Conservation (phyloP, 2,888 invertebrate genomes). For the Apamea sordens region DNA sequence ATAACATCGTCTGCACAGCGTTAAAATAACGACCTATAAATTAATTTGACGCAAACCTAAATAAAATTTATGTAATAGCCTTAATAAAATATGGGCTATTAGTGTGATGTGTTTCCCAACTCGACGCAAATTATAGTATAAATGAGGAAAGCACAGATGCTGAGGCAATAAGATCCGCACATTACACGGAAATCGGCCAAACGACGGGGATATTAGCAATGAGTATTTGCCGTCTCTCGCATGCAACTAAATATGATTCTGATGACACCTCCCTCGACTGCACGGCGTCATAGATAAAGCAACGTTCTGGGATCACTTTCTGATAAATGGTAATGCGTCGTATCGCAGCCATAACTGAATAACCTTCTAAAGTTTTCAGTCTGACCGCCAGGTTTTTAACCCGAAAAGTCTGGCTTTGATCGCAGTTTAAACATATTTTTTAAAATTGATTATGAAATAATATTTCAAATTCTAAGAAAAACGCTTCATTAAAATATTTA, state of each 20-base stretch:
- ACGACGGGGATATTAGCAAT: constrained; percentile 78
- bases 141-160: constrained; percentile 83
- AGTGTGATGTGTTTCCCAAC: constrained; percentile 78
- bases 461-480: constrained; percentile 12
- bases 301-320: neutral
- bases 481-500: neutral
- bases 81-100: constrained; percentile 76
- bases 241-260: constrained; percentile 76
- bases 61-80: constrained; percentile 71
- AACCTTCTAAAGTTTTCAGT: neutral
- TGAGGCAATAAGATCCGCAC: constrained; percentile 76
- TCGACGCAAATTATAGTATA: constrained; percentile 80
- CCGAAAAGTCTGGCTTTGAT: constrained; percentile 23
- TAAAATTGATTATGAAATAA: neutral
- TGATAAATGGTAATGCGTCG: neutral
- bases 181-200: constrained; percentile 75
- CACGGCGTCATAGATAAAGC: constrained; percentile 34
- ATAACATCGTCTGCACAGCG: constrained; percentile 55
- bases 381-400: constrained; percentile 29
- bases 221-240: constrained; percentile 70
- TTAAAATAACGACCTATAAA: constrained; percentile 67
- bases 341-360: neutral
- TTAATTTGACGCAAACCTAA: constrained; percentile 70
- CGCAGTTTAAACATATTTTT: neutral
- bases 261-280: constrained; percentile 56